phyloP scores from a whole-genome alignment of 2,113 vertebrate species.

The Neomonachus schauinslandi region DNA sequence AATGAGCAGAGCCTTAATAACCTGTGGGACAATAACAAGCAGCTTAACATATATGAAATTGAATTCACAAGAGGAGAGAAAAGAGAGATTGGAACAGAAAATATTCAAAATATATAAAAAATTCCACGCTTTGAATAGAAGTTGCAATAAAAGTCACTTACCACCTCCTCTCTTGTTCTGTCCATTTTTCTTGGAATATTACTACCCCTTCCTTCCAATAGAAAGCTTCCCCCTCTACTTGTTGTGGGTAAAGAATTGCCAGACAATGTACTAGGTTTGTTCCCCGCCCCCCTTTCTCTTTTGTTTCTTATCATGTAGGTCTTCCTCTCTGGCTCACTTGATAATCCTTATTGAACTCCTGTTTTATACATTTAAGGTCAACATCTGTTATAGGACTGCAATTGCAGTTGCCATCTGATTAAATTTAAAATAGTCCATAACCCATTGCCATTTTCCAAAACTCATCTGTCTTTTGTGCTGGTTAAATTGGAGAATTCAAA shows the following conservation, averaged over 20 bases:
- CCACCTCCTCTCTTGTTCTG: neutral
- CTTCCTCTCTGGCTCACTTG: neutral
- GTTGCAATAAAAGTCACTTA: neutral
- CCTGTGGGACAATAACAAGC: neutral
- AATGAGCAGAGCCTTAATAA: neutral
- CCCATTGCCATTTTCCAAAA: neutral
- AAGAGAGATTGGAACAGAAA: neutral
- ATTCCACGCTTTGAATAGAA: neutral
- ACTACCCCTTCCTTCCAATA: neutral
- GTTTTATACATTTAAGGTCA: neutral
- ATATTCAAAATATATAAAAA: neutral
- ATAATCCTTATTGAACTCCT: neutral
- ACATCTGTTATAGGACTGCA: neutral
- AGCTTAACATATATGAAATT: neutral
- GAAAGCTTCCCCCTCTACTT: neutral
- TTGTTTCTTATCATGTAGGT: neutral
- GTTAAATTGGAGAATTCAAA: neutral
- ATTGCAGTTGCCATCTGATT: neutral
- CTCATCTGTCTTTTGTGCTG: neutral
- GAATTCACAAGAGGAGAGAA: neutral
- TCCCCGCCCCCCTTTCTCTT: too few relatives aligned
- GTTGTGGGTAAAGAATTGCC: neutral
- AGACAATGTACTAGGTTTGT: rapidly evolving
- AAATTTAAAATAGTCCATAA: neutral
- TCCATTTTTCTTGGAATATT: neutral